Evolutionary conservation across 2,888 invertebrate genomes (phyloP), one percentile per base, ranked within the genome.

Genomic region (Drosophila neotestacea): DNA sequence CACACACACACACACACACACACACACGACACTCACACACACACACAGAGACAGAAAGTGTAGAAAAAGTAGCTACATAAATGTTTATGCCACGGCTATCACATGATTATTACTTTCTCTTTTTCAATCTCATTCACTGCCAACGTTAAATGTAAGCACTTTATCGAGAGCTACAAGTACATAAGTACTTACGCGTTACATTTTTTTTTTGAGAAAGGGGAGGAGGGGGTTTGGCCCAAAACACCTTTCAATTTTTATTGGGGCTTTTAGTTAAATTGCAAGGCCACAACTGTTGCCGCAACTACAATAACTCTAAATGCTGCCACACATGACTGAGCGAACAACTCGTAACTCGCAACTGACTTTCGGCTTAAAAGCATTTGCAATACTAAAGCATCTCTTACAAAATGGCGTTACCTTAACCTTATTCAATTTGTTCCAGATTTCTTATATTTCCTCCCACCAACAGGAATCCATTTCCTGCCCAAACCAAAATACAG

Each of bases 231-330:
- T n/a, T 39, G 39, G 34, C 50, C 39, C 60, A 55, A 55, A 87
- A 84, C 88, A 88, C 88, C 84, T 86, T 79, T 78, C 76, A 84
- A 81, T 71, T 73, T 75, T 88, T 80, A 84, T 79, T 70, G 50
- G 64, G 60, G 88, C 85, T 85, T 88, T 85, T 88, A 85, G 77
- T 77, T 78, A 88, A 85, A 85, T 88, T 85, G 79, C 86, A 62
- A 73, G 67, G 68, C 70, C 61, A 46, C 70, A 63, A 60, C 63
- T 85, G 73, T 74, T 68, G 77, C 74, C 77, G 27, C 58, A 79
- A 79, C 88, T 85, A 85, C 70, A 85, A 84, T 85, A 74, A 82
- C 85, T 82, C 77, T 52, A 74, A 77, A 67, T 73, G 66, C 56
- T 36, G 67, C 66, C 67, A 80, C 81, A 78, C 86, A 65, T 78